Evolutionary conservation across 2,797 vertebrate genomes (phyloP), one percentile per base, ranked within the genome.

Genomic region (Esox masquinongy): DNA sequence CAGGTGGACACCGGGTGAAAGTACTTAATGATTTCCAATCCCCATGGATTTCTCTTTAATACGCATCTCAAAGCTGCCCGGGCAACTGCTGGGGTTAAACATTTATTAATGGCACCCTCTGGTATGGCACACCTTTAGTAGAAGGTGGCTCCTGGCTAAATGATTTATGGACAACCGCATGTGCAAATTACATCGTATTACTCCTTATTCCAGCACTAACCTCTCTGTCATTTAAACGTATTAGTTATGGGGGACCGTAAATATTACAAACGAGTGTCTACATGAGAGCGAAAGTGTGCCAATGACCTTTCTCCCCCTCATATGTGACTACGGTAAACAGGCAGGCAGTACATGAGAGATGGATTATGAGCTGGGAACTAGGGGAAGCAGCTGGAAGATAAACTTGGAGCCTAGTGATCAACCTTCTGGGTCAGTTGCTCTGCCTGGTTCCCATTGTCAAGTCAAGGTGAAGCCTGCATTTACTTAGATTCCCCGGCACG

Each of bases 101-200:
- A 34, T 56, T 72, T 72, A 72, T 36, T 56, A 56, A 56, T 74
- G 79, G 66, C 70, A 36, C 39, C 29, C 77, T 75, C 75, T 70
- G 29, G 66, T 74, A 76, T 50, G 73, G 63, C 75, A 73, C 79
- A 86, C 76, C 85, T 80, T 47, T 80, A 70, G 51, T 82, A 77
- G 78, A 80, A 67, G 73, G 77, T 68, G 77, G 81, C 79, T 82
- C 75, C 77, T 36, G 72, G 80, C 82, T 72, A 75, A 72, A 73
- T 90, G 85, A 90, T 90, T 91, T 88, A 90, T 90, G 83, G 72
- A 56, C 70, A 76, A 8, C 71, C 84, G 77, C 67, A 84, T 80
- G 70, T 80, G 76, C 78, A 89, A 88, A 90, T 92, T 86, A 87
- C 77, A 87, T 84, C 84, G 82, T 86, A 87, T 91, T 88, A 87